Conservation (phyloP, 2,888 invertebrate species). For the Ommatoiulus sabulosus region DNA sequence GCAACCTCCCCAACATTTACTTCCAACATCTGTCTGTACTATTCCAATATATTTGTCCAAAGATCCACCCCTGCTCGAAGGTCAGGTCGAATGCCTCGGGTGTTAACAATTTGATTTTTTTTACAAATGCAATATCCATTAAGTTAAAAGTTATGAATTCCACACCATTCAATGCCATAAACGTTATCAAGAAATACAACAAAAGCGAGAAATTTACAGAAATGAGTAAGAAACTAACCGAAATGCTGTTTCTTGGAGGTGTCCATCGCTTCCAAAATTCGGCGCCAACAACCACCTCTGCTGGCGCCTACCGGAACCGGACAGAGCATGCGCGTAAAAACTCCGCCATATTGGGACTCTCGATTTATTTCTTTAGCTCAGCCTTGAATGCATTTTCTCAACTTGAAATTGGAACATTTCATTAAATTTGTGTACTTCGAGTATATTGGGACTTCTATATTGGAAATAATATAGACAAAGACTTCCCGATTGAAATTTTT, state of each 20-base stretch:
- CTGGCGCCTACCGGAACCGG: not conserved
- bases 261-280: not conserved
- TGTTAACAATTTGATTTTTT: not conserved
- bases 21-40: too few species aligned
- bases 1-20: too few species aligned
- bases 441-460: too few species aligned
- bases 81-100: too few species aligned
- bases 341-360: not conserved
- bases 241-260: not conserved
- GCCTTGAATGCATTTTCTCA: not conserved
- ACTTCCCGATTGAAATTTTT: too few species aligned
- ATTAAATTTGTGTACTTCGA: not conserved
- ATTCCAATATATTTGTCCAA: too few species aligned
- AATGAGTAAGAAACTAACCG: not conserved
- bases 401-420: not conserved
- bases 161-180: not conserved
- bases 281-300: not conserved
- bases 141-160: not conserved
- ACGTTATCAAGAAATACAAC: not conserved
- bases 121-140: not conserved
- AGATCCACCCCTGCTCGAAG: too few species aligned
- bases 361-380: not conserved
- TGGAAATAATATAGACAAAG: too few species aligned
- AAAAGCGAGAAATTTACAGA: not conserved
- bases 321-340: not conserved